A percentile compares a stretch with the other conserved stretches of the same genome.
phyloP scores from a whole-genome alignment of 2,888 invertebrate species.

The Rapana venosa region DNA sequence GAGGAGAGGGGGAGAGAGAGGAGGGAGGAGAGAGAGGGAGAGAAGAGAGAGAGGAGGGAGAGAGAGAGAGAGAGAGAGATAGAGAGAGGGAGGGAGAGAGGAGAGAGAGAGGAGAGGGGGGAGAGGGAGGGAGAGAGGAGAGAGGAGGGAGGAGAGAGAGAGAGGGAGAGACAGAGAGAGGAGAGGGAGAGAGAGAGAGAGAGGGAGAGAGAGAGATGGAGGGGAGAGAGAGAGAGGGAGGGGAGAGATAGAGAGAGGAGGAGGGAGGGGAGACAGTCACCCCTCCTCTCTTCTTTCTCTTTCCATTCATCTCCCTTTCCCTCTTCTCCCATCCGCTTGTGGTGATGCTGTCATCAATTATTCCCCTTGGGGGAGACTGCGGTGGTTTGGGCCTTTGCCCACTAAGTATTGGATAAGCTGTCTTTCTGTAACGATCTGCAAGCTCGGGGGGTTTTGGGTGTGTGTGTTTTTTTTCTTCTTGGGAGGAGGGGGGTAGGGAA shows the following conservation, averaged over 20 bases:
- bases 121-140: too few relatives aligned
- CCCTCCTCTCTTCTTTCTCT: too few relatives aligned
- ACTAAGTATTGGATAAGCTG: conserved; percentile 27
- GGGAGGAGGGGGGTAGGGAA: background rate
- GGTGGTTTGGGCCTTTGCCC: background rate
- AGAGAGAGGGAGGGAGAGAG: background rate
- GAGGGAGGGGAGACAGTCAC: background rate
- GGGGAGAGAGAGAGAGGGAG: too few relatives aligned
- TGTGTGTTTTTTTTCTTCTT: background rate
- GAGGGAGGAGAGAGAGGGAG: background rate
- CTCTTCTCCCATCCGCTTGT: background rate
- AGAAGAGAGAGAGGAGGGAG: background rate
- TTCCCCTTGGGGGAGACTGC: background rate
- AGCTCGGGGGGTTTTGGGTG: too few relatives aligned
- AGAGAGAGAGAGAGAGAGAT: background rate
- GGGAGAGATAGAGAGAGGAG: background rate
- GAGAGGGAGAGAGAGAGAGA: too few relatives aligned
- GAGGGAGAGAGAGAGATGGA: too few relatives aligned
- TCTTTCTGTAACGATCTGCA: background rate
- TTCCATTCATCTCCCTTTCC: background rate
- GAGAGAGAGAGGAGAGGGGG: too few relatives aligned
- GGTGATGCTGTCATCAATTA: conserved; percentile 11
- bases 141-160: too few relatives aligned
- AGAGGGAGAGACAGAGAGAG: background rate
- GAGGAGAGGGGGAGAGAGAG: background rate